Conservation (phyloP, 2,113 vertebrate genomes). For the Hypanus sabinus region DNA sequence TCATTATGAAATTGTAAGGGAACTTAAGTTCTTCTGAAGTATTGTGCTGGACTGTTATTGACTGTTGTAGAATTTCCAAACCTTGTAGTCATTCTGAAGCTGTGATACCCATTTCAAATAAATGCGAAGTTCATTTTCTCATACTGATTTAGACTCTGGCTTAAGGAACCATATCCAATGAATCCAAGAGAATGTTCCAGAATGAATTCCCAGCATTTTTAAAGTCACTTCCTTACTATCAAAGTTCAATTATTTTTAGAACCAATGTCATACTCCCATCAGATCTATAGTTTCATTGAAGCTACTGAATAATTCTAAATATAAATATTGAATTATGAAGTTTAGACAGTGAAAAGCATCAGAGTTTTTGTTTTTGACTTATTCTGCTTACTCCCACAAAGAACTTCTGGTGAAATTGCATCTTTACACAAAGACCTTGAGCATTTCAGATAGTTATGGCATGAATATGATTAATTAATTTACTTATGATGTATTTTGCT, state of each 20-base stretch:
- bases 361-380: background rate
- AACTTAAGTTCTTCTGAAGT: background rate
- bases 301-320: background rate
- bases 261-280: background rate
- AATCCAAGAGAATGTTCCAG: background rate
- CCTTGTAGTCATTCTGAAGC: background rate
- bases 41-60: background rate
- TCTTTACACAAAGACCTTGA: background rate
- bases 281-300: background rate
- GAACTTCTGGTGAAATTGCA: background rate
- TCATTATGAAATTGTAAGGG: background rate
- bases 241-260: background rate
- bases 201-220: background rate
- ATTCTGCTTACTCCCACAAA: background rate
- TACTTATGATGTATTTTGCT: background rate
- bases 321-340: background rate
- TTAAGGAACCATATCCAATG: background rate
- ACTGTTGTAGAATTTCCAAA: background rate
- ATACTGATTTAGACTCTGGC: background rate
- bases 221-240: background rate
- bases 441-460: background rate
- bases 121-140: background rate
- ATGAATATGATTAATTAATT: background rate
- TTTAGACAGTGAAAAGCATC: background rate
- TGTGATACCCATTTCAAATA: background rate